Percentiles rank a stretch among this genome's conserved stretches.
Conservation (phyloP, 2,888 invertebrate genomes). For the Macrosoma leucophasiata region DNA sequence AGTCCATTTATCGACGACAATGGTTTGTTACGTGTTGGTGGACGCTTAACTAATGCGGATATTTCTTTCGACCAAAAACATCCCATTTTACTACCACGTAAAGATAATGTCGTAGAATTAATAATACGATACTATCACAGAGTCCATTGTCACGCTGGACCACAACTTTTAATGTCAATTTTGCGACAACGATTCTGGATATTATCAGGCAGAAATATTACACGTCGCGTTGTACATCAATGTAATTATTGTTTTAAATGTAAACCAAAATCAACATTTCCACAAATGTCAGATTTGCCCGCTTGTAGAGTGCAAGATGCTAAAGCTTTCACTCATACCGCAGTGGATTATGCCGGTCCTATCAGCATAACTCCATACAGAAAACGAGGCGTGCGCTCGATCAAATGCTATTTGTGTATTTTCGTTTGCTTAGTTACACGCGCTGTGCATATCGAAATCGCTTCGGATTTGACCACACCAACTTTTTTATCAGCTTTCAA, state of each 20-base stretch:
- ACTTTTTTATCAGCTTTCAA: slow-evolving; percentile 6
- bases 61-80: slow-evolving; percentile 4
- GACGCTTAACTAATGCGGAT: too few relatives aligned
- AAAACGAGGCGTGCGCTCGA: slow-evolving; percentile 3
- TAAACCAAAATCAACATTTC: slow-evolving; percentile 8
- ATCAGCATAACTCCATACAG: slow-evolving; percentile 2
- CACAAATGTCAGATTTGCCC: slow-evolving; percentile 8
- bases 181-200: slow-evolving; percentile 10
- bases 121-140: background rate
- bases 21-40: too few relatives aligned
- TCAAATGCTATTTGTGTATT: slow-evolving; percentile 9
- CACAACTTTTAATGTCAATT: slow-evolving; percentile 6
- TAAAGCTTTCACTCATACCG: slow-evolving; percentile 4
- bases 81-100: slow-evolving; percentile 2
- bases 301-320: slow-evolving; percentile 7
- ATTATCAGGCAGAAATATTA: slow-evolving; percentile 6
- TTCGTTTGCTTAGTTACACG: slow-evolving; percentile 9
- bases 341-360: slow-evolving; percentile 5
- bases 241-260: slow-evolving; percentile 8
- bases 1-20: background rate
- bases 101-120: background rate
- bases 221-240: slow-evolving; percentile 6
- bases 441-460: slow-evolving; percentile 5
- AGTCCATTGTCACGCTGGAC: too few relatives aligned
- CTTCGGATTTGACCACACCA: slow-evolving; percentile 3